Evolutionary conservation across 2,888 invertebrate genomes (phyloP), one percentile per base, ranked within the genome.

Genomic region (Endotricha flammealis): DNA sequence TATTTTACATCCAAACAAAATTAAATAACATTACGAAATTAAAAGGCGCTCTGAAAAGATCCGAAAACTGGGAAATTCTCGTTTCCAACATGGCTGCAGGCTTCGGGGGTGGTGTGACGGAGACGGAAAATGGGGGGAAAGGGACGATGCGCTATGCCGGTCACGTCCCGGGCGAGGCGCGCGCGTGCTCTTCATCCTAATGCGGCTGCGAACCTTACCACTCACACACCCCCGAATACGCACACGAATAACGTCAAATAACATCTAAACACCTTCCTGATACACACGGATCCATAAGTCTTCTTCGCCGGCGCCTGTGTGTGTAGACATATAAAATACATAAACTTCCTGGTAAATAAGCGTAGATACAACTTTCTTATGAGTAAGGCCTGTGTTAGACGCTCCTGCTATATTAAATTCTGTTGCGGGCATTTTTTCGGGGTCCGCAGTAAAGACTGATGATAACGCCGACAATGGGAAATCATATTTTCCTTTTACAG

Each of bases 301-400:
- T 57, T 53, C 51, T 46, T 46, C 50, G 44, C 44, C 36, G 30
- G 12, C 43, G 46, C 42, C 38, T 53, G 56, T 64, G 69, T 72
- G 72, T 60, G 70, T 58, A 65, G 60, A 63, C 60, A 64, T 60
- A 70, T 67, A 70, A 71, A 73, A 73, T 68, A 77, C 68, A 85
- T 79, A 80, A 78, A 80, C 79, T 80, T 79, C 79, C 79, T 71
- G 74, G 81, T 82, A 85, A 85, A 81, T 83, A 85, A 80, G 73
- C 70, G 66, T 63, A 70, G 74, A 72, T 71, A 73, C 73, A 76
- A 77, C 71, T 75, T 78, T 74, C 79, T 77, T 76, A 75, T 74
- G 63, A 62, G 55, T 54, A 69, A 68, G 69, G 64, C 66, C 61
- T 58, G 60, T 64, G 67, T 65, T 59, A 65, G 67, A 71, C 58